These are phyloP conservation scores for Machaerirhynchus nigripectus DNA, from an alignment of 2,113 vertebrate genomes.

Conservation along the genomic window DNA sequence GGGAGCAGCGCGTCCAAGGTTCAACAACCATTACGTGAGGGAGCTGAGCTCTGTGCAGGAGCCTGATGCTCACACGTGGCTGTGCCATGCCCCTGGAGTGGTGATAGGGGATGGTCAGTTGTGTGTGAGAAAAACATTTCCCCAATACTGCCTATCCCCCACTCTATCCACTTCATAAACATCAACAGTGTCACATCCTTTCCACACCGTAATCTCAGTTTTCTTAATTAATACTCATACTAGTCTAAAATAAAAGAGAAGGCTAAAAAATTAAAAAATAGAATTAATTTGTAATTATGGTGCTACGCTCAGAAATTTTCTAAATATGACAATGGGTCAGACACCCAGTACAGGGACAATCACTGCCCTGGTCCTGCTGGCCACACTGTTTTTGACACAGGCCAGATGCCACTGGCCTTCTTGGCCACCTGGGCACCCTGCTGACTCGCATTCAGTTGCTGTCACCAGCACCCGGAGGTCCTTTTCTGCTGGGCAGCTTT, in stretches of 20 bases:
- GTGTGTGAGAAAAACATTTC: background rate
- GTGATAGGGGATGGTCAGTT: accelerated
- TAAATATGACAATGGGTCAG: background rate
- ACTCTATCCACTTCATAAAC: background rate
- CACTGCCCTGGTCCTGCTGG: background rate
- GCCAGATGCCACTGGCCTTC: background rate
- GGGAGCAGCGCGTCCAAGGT: background rate
- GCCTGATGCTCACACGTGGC: background rate
- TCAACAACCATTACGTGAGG: background rate
- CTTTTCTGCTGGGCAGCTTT: background rate
- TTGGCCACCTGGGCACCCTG: background rate
- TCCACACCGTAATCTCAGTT: background rate
- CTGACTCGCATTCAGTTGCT: background rate
- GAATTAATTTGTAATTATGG: background rate
- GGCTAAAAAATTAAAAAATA: background rate
- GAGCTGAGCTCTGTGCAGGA: background rate
- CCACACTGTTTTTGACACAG: background rate
- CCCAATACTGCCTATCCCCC: background rate
- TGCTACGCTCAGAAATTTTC: background rate
- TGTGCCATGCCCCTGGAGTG: accelerated
- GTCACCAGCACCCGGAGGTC: background rate
- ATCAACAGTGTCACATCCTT: background rate
- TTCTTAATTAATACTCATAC: background rate
- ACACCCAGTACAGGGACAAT: background rate
- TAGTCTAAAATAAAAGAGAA: background rate